These are phyloP conservation scores for Drosophila flavopinicola DNA, from an alignment of 2,888 invertebrate genomes.

Conservation along the genomic window DNA sequence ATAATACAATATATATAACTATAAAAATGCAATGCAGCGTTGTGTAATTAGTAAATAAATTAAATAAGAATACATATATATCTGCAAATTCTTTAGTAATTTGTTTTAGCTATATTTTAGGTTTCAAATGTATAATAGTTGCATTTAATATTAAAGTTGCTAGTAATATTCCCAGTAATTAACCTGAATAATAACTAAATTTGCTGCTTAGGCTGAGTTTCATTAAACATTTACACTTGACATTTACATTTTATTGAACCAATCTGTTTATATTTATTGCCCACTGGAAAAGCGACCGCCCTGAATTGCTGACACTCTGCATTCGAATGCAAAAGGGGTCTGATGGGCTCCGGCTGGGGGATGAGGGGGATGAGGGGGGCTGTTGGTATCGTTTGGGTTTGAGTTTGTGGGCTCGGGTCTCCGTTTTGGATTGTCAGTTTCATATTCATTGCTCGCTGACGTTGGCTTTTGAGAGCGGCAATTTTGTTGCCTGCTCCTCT, in stretches of 20 bases:
- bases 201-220: background rate
- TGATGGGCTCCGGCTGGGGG: background rate
- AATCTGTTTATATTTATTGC: conserved; percentile 29
- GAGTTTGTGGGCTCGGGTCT: conserved; percentile 14
- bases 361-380: background rate
- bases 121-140: too few species aligned
- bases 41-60: too few species aligned
- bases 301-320: conserved; percentile 46
- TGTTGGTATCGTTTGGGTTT: background rate
- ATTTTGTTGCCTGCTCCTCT: conserved; percentile 31
- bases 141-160: too few species aligned
- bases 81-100: too few species aligned
- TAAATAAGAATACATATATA: too few species aligned
- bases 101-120: too few species aligned
- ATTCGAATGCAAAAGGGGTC: background rate
- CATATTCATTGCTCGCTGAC: conserved; percentile 66
- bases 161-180: too few species aligned
- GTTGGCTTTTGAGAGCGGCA: conserved; percentile 48
- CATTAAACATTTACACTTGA: background rate
- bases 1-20: too few species aligned
- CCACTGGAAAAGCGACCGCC: conserved; percentile 31
- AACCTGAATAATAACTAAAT: too few species aligned
- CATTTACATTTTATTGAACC: conserved; percentile 22
- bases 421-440: conserved; percentile 44
- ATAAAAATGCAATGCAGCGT: too few species aligned